Evolutionary conservation across 2,888 invertebrate species (phyloP).

Genomic region (Xanthia togata): DNA sequence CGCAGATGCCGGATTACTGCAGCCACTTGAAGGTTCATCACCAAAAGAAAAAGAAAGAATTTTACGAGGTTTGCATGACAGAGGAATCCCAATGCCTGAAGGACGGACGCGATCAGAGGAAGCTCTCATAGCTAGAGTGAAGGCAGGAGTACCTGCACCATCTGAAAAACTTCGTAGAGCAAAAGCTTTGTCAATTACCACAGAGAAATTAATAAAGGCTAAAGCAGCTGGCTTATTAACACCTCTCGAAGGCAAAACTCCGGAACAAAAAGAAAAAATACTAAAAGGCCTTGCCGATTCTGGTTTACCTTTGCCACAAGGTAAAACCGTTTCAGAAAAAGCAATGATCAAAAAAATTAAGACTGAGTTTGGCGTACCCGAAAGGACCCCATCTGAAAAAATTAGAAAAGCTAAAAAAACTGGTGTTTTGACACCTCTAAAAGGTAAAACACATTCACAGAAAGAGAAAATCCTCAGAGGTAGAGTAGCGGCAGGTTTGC

Average conservation of each 20-base stretch:
- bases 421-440: slow-evolving; percentile 48
- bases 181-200: slow-evolving; percentile 32
- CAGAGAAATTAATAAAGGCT: slow-evolving; percentile 57
- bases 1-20: slow-evolving; percentile 2
- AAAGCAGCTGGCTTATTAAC: slow-evolving; percentile 61
- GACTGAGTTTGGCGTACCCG: slow-evolving; percentile 11
- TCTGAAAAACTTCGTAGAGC: background rate
- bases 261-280: slow-evolving; percentile 36
- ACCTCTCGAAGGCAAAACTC: slow-evolving; percentile 62
- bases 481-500: slow-evolving; percentile 59
- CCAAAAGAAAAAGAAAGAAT: background rate
- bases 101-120: slow-evolving; percentile 17
- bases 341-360: slow-evolving; percentile 37
- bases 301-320: slow-evolving; percentile 52
- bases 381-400: slow-evolving; percentile 40
- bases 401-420: slow-evolving; percentile 32
- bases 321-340: slow-evolving; percentile 47
- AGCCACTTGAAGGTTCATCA: slow-evolving; percentile 17
- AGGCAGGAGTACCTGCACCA: background rate
- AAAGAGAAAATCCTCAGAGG: slow-evolving; percentile 69
- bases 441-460: slow-evolving; percentile 63
- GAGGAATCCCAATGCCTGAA: slow-evolving; percentile 20
- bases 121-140: slow-evolving; percentile 22
- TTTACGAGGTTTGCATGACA: background rate
- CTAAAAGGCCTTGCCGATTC: slow-evolving; percentile 34